Base-by-base conservation (phyloP, 2,888 invertebrate species). In the Thera britannica region DNA sequence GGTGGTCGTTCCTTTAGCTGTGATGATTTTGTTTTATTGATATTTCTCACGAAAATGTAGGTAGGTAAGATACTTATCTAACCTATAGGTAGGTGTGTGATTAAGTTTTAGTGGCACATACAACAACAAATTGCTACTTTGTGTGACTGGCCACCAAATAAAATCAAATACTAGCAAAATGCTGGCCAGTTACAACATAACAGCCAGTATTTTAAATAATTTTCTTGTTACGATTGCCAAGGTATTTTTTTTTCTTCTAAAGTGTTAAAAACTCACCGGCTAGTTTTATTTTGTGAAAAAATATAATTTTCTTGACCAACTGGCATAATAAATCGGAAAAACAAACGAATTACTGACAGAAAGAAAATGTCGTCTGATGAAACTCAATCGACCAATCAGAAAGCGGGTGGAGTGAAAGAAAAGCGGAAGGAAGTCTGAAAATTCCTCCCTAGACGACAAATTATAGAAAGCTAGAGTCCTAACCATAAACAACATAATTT, bases 251-350 rank as follows among this genome's bases (percentile, higher is more conserved):
- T 70, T 71, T 67, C 66, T 62, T 56, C 35, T 63, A 67, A 67
- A 65, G 72, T 73, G 68, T 70, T 68, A 70, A 62, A 76, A 69
- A 73, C 73, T 76, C 72, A 75, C 75, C 75, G 66, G 36, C 51
- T 68, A 60, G 70, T 60, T 34, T 67, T 46, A 52, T 69, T 78
- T 75, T 69, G 66, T 75, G 75, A 75, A 79, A 79, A 80, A 79
- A 76, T 74, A 72, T 71, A 80, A 75, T 82, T 85, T 81, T 76
- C 65, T 73, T 65, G 68, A 77, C 74, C 80, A 89, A 88, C 85
- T 92, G 89, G 87, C 91, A 89, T 83, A 84, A 83, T 79, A 76
- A 75, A 77, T 70, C 75, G 75, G 77, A 86, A 83, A 85, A 92
- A 90, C 90, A 90, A 90, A 76, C 84, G 90, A 88, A 87, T 76